These are phyloP conservation scores for Emys orbicularis DNA, from an alignment of 2,797 vertebrate species.

Conservation along the genomic window DNA sequence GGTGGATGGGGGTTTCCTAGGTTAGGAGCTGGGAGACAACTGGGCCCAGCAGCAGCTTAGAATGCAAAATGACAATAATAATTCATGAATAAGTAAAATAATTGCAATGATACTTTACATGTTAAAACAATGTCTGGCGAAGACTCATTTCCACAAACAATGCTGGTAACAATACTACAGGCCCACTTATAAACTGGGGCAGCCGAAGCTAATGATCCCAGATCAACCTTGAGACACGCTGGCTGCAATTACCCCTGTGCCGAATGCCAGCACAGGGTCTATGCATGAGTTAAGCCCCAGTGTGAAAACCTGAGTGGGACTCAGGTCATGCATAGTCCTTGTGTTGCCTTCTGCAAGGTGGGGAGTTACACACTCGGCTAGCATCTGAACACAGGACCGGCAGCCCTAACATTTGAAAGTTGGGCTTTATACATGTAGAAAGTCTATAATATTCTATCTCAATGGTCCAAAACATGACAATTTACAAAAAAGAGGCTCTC, in stretches of 20 bases:
- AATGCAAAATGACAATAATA: neutral
- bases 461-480: fast-evolving
- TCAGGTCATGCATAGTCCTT: fast-evolving
- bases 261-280: neutral
- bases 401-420: neutral
- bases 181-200: fast-evolving
- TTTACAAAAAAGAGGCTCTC: neutral
- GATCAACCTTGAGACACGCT: neutral
- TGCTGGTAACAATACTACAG: fast-evolving
- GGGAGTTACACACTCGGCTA: neutral
- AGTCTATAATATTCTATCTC: fast-evolving
- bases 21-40: fast-evolving
- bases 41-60: fast-evolving
- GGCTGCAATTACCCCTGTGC: fast-evolving
- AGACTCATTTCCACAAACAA: neutral
- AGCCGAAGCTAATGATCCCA: neutral
- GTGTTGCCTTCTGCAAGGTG: neutral
- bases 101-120: neutral
- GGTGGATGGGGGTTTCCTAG: neutral
- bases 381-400: neutral
- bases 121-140: neutral
- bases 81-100: neutral
- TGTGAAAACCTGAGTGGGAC: fast-evolving
- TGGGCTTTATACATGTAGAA: neutral
- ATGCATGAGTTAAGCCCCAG: fast-evolving